Evolutionary conservation across 2,113 vertebrate species (phyloP).

Genomic region (Aix galericulata): DNA sequence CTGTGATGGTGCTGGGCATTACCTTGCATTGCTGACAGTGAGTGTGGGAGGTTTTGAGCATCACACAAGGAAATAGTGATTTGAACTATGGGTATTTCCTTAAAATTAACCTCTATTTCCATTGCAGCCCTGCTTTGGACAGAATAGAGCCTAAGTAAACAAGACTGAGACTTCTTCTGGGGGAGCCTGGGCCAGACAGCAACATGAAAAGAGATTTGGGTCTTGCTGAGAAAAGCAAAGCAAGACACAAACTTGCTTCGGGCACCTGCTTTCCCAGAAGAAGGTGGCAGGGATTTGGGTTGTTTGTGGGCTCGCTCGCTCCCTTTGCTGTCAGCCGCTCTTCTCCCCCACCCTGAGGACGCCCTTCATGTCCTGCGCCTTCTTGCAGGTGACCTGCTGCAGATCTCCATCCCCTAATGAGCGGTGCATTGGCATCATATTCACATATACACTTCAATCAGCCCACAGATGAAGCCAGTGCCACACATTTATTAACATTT

Average conservation of each 20-base stretch:
- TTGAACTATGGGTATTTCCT: background rate
- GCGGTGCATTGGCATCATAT: background rate
- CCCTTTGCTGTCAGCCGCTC: fast-evolving
- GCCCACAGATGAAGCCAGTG: background rate
- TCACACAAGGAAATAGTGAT: background rate
- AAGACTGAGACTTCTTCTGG: background rate
- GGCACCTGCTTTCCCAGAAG: fast-evolving
- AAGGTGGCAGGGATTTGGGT: fast-evolving
- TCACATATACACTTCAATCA: fast-evolving
- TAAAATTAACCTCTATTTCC: background rate
- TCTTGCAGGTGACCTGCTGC: fast-evolving
- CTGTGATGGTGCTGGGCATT: background rate
- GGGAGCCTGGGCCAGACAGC: background rate
- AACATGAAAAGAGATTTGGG: background rate
- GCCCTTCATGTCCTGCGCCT: background rate
- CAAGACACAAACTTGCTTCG: background rate
- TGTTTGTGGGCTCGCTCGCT: background rate
- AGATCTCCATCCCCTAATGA: background rate
- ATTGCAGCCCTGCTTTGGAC: background rate
- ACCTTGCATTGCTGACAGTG: background rate
- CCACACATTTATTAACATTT: background rate
- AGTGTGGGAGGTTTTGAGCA: background rate
- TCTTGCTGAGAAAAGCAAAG: background rate
- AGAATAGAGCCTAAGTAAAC: background rate
- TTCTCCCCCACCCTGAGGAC: background rate